Evolutionary conservation across 1,140 invertebrate species (phyloP).

Genomic region (Ostrea denselamellosa): DNA sequence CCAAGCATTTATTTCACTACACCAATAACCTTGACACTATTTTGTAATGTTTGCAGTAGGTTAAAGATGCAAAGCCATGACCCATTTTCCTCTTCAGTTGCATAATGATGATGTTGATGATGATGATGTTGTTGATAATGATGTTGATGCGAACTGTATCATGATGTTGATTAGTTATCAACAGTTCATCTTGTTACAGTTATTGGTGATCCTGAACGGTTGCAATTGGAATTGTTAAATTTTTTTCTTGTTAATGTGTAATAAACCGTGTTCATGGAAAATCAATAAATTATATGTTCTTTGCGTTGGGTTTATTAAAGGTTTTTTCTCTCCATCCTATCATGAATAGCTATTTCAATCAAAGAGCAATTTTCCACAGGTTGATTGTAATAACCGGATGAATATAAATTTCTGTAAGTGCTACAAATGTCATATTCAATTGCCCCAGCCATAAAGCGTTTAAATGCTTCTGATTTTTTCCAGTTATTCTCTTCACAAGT

Average conservation of each 20-base stretch:
- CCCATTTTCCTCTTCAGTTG: too few species aligned
- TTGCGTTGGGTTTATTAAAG: not conserved
- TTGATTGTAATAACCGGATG: not conserved
- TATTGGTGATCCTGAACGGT: not conserved
- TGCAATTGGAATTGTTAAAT: not conserved
- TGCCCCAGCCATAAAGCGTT: not conserved
- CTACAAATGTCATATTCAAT: not conserved
- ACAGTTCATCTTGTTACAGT: constrained; percentile 18
- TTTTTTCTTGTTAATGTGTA: constrained; percentile 34
- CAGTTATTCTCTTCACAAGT: not conserved
- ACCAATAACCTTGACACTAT: too few species aligned
- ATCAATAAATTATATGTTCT: constrained; percentile 13
- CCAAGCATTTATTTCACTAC: too few species aligned
- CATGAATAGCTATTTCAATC: not conserved
- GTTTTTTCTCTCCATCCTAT: not conserved
- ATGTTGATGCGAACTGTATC: too few species aligned
- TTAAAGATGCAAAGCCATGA: too few species aligned
- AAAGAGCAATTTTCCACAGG: constrained; percentile 1
- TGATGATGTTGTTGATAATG: too few species aligned
- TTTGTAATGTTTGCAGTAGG: too few species aligned
- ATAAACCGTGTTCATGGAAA: constrained; percentile 23
- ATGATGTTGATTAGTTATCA: not conserved
- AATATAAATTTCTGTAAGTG: not conserved
- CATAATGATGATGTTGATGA: too few species aligned
- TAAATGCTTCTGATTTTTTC: not conserved